phyloP scores from a whole-genome alignment of 2,888 invertebrate genomes.

The Iselma pallidipennis region DNA sequence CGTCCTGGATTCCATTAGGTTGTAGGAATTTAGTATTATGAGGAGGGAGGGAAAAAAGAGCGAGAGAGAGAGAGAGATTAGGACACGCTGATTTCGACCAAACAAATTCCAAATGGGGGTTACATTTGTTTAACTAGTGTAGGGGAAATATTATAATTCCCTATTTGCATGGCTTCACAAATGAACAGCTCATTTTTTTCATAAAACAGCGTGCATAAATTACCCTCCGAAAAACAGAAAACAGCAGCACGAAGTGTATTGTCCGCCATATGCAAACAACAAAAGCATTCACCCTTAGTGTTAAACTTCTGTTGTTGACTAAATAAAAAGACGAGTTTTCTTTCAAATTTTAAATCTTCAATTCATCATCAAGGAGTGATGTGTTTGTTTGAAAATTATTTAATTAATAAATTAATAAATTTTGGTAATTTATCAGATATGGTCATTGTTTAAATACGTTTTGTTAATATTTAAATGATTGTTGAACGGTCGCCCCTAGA shows the following conservation, averaged over 20 bases:
- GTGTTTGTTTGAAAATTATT: background rate
- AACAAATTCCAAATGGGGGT: background rate
- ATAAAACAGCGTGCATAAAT: background rate
- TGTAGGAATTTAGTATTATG: background rate
- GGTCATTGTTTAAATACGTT: background rate
- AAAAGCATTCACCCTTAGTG: background rate
- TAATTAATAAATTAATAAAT: too few species aligned
- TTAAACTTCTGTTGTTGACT: background rate
- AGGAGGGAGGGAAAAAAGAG: too few species aligned
- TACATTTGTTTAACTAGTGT: background rate
- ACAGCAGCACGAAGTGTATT: background rate
- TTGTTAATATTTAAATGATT: background rate
- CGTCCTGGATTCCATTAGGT: slow-evolving; percentile 4
- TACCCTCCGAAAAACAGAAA: background rate
- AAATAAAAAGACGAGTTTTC: too few species aligned
- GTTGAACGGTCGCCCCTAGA: background rate
- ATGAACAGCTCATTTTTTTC: background rate
- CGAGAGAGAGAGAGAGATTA: background rate
- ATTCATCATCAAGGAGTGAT: background rate
- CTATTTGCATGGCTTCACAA: background rate
- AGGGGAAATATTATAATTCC: background rate
- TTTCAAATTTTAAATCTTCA: too few species aligned
- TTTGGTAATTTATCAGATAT: too few species aligned
- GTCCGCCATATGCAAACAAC: background rate
- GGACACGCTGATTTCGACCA: background rate